Evolutionary conservation across 2,888 invertebrate species (phyloP).

Genomic region (Drosophila lutescens): DNA sequence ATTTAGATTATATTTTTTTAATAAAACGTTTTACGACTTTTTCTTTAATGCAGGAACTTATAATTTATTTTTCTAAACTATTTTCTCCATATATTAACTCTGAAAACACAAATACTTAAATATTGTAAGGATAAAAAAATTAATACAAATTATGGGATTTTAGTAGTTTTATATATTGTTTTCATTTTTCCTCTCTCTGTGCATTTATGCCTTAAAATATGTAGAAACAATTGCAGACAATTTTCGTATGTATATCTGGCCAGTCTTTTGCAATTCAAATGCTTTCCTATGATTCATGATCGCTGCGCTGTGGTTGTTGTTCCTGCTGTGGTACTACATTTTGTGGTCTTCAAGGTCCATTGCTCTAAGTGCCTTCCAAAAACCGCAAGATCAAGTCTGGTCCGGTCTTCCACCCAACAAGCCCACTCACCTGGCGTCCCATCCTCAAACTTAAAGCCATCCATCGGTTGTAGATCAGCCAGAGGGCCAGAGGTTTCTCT

Average conservation of each 20-base stretch:
- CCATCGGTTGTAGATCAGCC: constrained; percentile 45
- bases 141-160: no score
- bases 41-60: no score
- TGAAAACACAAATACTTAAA: no score
- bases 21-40: no score
- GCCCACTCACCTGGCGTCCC: constrained; percentile 23
- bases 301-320: constrained; percentile 24
- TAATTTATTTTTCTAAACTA: no score
- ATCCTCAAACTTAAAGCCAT: constrained; percentile 16
- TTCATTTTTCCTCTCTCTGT: not conserved
- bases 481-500: constrained; percentile 53
- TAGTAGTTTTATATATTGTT: no score
- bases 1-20: no score
- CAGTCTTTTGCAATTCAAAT: constrained; percentile 56
- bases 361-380: constrained; percentile 44
- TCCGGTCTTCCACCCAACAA: constrained; percentile 14
- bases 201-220: constrained; percentile 7
- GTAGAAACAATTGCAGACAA: constrained; percentile 37
- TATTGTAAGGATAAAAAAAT: no score
- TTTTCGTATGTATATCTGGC: constrained; percentile 25
- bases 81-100: no score
- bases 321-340: constrained; percentile 15
- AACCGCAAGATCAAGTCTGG: constrained; percentile 44
- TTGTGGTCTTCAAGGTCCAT: constrained; percentile 53
- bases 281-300: constrained; percentile 44